Evolutionary conservation across 2,113 vertebrate genomes (phyloP), one percentile per base, ranked within the genome.

Genomic region (Anseranas semipalmata): DNA sequence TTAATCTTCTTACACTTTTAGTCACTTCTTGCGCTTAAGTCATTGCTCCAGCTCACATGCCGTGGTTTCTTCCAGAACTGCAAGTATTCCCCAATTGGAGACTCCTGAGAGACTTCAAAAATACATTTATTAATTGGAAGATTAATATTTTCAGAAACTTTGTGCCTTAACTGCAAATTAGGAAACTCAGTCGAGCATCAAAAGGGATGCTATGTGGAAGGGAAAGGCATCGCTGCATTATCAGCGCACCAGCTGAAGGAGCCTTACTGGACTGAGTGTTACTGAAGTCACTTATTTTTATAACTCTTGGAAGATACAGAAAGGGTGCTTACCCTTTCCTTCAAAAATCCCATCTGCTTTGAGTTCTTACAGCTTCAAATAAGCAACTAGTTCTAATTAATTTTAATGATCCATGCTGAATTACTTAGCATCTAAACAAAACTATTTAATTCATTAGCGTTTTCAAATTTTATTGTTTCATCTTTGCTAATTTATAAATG

Each of bases 311-410:
- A 95, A 93, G 82, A 78, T 79, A 87, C 7, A 15, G 71, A 92
- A 93, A 93, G 59, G 67, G 56, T 66, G 67, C 83, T 92, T 90
- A 91, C 70, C 43, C 70, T 77, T 91, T 94, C 90, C 68, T 89
- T 89, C 79, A 80, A 94, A 94, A 93, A 87, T 62, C 76, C 76
- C 94, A 89, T 96, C 96, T 95, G 95, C 63, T 96, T 95, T 87
- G 70, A 95, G 94, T 96, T 85, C 95, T 87, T 90, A 87, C 43
- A 71, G 86, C 70, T 87, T 95, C 83, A 93, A 96, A 95, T 35
- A 87, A 76, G 65, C 60, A 88, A 32, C 65, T 12, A 87, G 62
- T 81, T 86, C 87, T 95, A 95, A 96, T 95, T 96, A 93, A 96
- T 96, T 96, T 94, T 95, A 95, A 94, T 89, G 92, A 93, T 78